These are phyloP conservation scores for Drosophila pseudoobscura DNA, from an alignment of 1,140 invertebrate species.

Conservation along the genomic window DNA sequence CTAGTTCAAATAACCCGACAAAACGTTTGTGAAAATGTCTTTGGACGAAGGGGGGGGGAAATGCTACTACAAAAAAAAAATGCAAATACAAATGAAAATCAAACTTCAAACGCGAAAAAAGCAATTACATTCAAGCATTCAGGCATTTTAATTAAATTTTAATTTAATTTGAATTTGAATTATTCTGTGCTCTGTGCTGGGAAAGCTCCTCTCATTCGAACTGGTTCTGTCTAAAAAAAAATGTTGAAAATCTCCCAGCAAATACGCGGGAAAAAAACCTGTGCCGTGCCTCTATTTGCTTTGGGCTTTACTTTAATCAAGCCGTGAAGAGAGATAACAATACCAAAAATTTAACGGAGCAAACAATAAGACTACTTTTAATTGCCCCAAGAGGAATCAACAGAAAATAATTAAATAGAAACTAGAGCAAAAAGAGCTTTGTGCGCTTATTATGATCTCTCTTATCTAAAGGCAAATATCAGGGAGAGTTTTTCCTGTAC, in stretches of 20 bases:
- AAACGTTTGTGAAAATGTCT: conserved; percentile 20
- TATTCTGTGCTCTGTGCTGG: not conserved
- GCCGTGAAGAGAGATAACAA: conserved; percentile 8
- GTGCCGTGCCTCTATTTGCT: conserved; percentile 26
- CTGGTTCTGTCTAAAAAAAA: not conserved
- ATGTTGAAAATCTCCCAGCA: not conserved
- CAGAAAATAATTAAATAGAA: conserved; percentile 37
- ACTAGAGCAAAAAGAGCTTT: conserved; percentile 37
- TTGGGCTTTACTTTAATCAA: conserved; percentile 27
- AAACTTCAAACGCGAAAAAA: conserved; percentile 14
- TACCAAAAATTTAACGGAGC: conserved; percentile 7
- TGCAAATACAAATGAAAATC: conserved; percentile 15
- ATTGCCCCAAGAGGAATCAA: conserved; percentile 39
- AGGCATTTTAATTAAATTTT: conserved; percentile 52
- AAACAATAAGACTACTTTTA: conserved; percentile 44
- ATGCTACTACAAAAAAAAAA: conserved; percentile 10
- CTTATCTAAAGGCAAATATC: conserved; percentile 28
- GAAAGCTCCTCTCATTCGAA: too few relatives aligned
- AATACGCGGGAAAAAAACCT: not conserved
- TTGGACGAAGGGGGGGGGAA: conserved; percentile 9
- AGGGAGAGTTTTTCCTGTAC: conserved; percentile 22
- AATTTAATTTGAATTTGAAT: conserved; percentile 42
- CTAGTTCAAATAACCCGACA: conserved; percentile 45
- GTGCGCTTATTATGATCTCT: conserved; percentile 26
- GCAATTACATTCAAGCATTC: conserved; percentile 30